These are phyloP conservation scores for Formica selysi DNA, from an alignment of 1,140 invertebrate species.

Conservation along the genomic window DNA sequence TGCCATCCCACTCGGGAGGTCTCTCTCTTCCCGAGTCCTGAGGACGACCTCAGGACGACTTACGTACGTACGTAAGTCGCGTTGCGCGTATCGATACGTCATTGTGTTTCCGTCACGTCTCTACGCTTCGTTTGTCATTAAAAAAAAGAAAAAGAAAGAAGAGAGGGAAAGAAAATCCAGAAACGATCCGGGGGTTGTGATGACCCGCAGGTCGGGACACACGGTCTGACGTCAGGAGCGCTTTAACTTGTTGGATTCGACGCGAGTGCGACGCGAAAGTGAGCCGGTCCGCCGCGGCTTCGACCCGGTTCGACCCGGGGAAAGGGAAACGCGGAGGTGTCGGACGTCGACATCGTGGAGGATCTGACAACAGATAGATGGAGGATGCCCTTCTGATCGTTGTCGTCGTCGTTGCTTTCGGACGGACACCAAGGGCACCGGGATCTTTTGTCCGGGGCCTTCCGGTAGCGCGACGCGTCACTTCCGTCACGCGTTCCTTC, in stretches of 20 bases:
- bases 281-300: conserved; percentile 45
- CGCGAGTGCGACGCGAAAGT: conserved; percentile 61
- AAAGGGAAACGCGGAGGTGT: conserved; percentile 25
- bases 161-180: not conserved
- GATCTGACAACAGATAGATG: not conserved
- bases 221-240: conserved; percentile 53
- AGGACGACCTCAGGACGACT: conserved; percentile 70
- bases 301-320: conserved; percentile 18
- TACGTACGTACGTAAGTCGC: conserved; percentile 28
- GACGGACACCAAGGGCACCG: not conserved
- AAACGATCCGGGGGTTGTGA: conserved; percentile 40
- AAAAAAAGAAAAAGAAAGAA: not conserved
- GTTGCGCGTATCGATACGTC: conserved; percentile 16
- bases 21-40: conserved; percentile 75
- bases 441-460: not conserved
- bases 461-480: conserved; percentile 49
- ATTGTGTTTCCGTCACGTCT: not conserved
- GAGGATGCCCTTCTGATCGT: not conserved
- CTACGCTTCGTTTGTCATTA: conserved; percentile 13
- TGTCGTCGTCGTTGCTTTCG: not conserved
- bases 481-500: conserved; percentile 46
- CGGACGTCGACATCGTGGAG: not conserved
- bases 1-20: conserved; percentile 78
- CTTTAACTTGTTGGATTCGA: conserved; percentile 65
- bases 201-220: conserved; percentile 49